These are phyloP conservation scores for Pyrrhosoma nymphula DNA, from an alignment of 2,888 invertebrate genomes.

Conservation along the genomic window DNA sequence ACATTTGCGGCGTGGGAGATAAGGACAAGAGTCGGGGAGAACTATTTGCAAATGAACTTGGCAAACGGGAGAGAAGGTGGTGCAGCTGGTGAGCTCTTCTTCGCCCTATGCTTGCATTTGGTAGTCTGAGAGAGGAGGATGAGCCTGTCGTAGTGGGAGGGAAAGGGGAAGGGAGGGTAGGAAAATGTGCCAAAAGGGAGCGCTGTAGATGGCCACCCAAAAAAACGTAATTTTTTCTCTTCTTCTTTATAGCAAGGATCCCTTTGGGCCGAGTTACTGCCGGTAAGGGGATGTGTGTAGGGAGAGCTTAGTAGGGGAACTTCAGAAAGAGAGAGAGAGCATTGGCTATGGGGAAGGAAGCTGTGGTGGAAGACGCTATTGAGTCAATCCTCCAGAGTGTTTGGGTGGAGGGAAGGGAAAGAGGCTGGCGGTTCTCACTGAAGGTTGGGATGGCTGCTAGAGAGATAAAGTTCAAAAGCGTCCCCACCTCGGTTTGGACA, in stretches of 20 bases:
- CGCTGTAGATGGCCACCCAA: not conserved
- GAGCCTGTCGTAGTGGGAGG: not conserved
- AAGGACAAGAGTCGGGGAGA: not conserved
- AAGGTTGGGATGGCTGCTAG: not conserved
- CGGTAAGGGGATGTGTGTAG: not conserved
- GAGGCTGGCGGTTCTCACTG: not conserved
- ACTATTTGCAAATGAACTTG: constrained; percentile 36
- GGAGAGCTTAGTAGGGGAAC: not conserved
- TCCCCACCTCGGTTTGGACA: not conserved
- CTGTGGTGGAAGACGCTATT: not conserved
- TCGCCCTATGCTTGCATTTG: constrained; percentile 6
- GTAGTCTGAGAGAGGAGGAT: not conserved
- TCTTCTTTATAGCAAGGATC: not conserved
- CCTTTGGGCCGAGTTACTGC: not conserved
- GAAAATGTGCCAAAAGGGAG: no score
- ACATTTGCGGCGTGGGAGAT: not conserved
- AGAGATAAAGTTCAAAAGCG: constrained; percentile 32
- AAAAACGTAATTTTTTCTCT: not conserved
- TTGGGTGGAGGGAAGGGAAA: not conserved
- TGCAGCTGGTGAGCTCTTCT: not conserved
- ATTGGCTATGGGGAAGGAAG: not conserved
- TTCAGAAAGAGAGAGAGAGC: no score
- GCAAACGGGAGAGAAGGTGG: not conserved
- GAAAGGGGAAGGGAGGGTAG: no score
- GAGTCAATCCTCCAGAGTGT: not conserved